Percentiles rank a stretch among this genome's conserved stretches.
These are phyloP conservation scores for Atherinosoma microstoma DNA, from an alignment of 2,797 vertebrate species.

Conservation along the genomic window DNA sequence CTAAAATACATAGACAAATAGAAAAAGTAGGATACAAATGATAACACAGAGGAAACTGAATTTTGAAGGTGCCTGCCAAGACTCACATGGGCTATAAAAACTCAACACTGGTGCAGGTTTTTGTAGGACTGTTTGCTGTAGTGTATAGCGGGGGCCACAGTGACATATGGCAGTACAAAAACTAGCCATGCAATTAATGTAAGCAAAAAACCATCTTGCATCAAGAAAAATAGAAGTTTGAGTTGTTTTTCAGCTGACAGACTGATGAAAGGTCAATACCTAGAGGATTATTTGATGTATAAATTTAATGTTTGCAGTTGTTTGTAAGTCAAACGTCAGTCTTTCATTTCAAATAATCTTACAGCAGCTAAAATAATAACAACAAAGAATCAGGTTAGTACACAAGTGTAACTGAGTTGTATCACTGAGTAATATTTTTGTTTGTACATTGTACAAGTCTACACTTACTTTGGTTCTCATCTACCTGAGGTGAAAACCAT, in stretches of 20 bases:
- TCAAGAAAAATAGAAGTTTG: background rate
- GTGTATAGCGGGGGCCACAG: background rate
- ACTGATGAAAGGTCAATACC: no score
- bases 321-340: no score
- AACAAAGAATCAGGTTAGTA: background rate
- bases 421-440: background rate
- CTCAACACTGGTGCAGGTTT: background rate
- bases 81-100: background rate
- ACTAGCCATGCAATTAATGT: background rate
- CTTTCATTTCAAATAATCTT: background rate
- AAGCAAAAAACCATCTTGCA: no score
- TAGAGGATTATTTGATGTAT: no score
- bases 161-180: background rate
- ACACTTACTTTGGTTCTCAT: background rate
- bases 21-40: background rate
- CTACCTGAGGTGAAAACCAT: background rate
- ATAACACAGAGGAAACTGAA: background rate
- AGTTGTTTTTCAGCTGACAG: no score
- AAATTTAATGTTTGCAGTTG: no score
- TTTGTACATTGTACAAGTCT: background rate
- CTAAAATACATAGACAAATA: background rate
- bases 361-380: background rate
- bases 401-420: background rate
- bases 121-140: slow-evolving; percentile 18
- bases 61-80: background rate